Percentiles rank a stretch among this genome's conserved stretches.
Evolutionary conservation across 2,113 vertebrate genomes (phyloP).

Genomic region (Montifringilla adamsi): DNA sequence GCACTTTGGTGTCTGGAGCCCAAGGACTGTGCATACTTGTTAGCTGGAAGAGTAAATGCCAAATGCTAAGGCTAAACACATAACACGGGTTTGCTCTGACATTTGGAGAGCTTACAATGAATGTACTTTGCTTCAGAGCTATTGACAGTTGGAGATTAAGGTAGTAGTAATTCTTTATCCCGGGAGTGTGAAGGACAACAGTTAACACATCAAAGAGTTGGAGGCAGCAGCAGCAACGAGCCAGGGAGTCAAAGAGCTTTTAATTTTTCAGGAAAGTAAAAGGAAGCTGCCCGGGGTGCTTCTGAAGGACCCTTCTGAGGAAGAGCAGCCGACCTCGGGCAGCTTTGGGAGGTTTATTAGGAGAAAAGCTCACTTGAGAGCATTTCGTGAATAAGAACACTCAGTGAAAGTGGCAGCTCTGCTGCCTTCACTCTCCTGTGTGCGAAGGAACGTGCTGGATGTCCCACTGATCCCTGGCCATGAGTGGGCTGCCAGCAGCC

Average conservation of each 20-base stretch:
- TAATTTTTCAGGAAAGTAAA: slow-evolving; percentile 14
- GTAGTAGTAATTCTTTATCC: slow-evolving; percentile 73
- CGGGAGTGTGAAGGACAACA: slow-evolving; percentile 66
- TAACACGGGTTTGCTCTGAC: slow-evolving; percentile 73
- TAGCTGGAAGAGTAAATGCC: slow-evolving; percentile 81
- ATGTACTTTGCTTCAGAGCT: slow-evolving; percentile 80
- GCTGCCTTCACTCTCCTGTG: background rate
- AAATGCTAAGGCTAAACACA: slow-evolving; percentile 69
- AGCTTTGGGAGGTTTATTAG: background rate
- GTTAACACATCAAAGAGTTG: slow-evolving; percentile 68
- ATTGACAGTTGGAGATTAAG: slow-evolving; percentile 82
- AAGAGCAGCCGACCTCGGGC: rapidly evolving
- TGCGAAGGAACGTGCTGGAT: rapidly evolving
- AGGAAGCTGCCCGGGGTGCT: background rate
- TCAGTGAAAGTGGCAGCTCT: background rate
- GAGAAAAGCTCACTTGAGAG: background rate
- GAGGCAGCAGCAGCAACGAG: slow-evolving; percentile 19
- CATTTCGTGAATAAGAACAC: background rate
- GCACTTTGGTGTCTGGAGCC: slow-evolving; percentile 53
- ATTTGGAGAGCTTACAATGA: slow-evolving; percentile 81
- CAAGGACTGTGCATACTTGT: slow-evolving; percentile 66
- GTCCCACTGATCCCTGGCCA: rapidly evolving
- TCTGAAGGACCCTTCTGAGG: background rate
- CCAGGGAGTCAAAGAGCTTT: slow-evolving; percentile 24
- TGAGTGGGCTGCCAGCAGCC: background rate